Percentiles rank a stretch among this genome's conserved stretches.
These are phyloP conservation scores for Pangasius sanitwongsei DNA, from an alignment of 2,797 vertebrate species.

Conservation along the genomic window DNA sequence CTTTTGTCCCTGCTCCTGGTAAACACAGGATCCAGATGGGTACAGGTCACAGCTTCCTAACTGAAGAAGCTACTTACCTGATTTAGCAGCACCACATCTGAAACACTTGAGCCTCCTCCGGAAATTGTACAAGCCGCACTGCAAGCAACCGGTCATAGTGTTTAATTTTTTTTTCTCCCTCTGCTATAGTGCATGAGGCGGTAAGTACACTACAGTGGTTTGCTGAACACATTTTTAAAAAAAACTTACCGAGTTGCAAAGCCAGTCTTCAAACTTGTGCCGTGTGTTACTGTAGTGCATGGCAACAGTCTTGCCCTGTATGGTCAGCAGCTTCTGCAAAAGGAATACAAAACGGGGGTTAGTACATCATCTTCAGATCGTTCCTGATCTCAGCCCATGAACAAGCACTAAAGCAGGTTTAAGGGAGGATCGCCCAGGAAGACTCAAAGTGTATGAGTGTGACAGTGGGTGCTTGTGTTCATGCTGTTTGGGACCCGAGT, in stretches of 20 bases:
- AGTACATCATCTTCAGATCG: conserved; percentile 72
- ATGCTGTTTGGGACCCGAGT: conserved; percentile 83
- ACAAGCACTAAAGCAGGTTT: conserved; percentile 86
- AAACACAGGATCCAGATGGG: conserved; percentile 60
- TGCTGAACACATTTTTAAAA: conserved; percentile 59
- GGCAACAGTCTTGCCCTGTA: conserved; percentile 95
- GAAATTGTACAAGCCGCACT: conserved; percentile 99
- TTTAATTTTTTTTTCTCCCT: conserved; percentile 69
- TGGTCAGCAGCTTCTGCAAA: conserved; percentile 95
- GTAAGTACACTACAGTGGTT: conserved; percentile 62
- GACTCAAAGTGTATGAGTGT: conserved; percentile 73
- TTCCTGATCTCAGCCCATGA: conserved; percentile 81
- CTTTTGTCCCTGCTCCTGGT: neutral
- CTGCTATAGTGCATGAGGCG: conserved; percentile 70
- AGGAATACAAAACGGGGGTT: conserved; percentile 76
- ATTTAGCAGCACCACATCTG: conserved; percentile 97
- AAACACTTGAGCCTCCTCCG: conserved; percentile 99
- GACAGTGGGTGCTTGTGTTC: conserved; percentile 65
- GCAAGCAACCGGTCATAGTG: conserved; percentile 81
- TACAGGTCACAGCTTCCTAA: conserved; percentile 66
- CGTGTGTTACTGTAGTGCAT: conserved; percentile 99
- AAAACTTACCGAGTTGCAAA: conserved; percentile 93
- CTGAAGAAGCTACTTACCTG: conserved; percentile 83
- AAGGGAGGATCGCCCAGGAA: conserved; percentile 76
- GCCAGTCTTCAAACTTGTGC: conserved; percentile 99